Percentiles rank a stretch among this genome's conserved stretches.
Evolutionary conservation across 2,113 vertebrate species (phyloP).

Genomic region (Electrona antarctica): DNA sequence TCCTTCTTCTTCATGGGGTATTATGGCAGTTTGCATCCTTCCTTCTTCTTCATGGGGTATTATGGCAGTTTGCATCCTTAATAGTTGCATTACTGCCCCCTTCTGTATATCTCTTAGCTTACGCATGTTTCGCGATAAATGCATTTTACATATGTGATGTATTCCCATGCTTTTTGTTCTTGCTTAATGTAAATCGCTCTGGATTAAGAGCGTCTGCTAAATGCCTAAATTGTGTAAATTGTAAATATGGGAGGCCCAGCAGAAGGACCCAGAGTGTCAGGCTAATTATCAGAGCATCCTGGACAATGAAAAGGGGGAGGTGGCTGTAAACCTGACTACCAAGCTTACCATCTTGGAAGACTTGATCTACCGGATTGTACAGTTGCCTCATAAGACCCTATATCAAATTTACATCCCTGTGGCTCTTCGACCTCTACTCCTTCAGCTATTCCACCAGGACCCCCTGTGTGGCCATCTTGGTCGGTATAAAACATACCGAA

Average conservation of each 20-base stretch:
- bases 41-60: too few relatives aligned
- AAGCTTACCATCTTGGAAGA: constrained; percentile 8
- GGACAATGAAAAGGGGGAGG: background rate
- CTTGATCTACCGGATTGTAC: constrained; percentile 1
- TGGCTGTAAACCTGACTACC: background rate
- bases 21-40: too few relatives aligned
- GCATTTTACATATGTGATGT: too few relatives aligned
- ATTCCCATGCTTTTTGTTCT: too few relatives aligned
- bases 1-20: too few relatives aligned
- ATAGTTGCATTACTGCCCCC: too few relatives aligned
- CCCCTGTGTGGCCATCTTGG: constrained; percentile 8
- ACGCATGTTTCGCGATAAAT: too few relatives aligned
- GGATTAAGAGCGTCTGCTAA: too few relatives aligned
- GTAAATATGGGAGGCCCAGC: background rate
- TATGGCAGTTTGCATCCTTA: too few relatives aligned
- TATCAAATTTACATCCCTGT: background rate
- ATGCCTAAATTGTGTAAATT: too few relatives aligned
- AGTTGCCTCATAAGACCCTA: background rate
- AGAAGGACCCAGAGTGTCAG: background rate
- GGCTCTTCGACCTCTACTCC: background rate
- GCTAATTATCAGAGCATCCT: background rate
- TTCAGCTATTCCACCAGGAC: background rate
- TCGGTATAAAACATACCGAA: constrained; percentile 6
- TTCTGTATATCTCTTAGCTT: too few relatives aligned
- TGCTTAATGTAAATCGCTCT: too few relatives aligned